These are phyloP conservation scores for Morpho deidamia DNA, from an alignment of 2,888 invertebrate species.

Conservation along the genomic window DNA sequence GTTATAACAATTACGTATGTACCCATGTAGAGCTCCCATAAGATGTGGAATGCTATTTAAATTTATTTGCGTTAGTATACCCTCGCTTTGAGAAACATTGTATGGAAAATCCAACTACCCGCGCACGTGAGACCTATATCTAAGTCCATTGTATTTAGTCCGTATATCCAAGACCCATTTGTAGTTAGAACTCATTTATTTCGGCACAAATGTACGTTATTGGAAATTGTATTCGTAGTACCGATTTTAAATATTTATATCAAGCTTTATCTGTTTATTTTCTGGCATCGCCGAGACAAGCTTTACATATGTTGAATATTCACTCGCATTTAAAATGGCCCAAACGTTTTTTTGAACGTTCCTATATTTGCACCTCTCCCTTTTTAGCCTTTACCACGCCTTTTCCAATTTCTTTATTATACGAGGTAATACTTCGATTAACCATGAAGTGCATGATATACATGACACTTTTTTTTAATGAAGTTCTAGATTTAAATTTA, in stretches of 20 bases:
- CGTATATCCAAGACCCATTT: slow-evolving; percentile 6
- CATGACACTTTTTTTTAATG: slow-evolving; percentile 30
- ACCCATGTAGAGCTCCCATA: slow-evolving; percentile 41
- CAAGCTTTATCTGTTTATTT: slow-evolving; percentile 78
- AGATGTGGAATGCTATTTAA: slow-evolving; percentile 51
- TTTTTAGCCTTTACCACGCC: slow-evolving; percentile 62
- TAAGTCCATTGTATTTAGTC: slow-evolving; percentile 17
- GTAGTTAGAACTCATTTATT: slow-evolving; percentile 21
- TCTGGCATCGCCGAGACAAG: slow-evolving; percentile 73
- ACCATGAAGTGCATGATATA: slow-evolving; percentile 64
- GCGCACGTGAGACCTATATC: slow-evolving; percentile 24
- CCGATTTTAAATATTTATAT: slow-evolving; percentile 32
- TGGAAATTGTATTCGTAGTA: slow-evolving; percentile 16
- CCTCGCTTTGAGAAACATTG: slow-evolving; percentile 46
- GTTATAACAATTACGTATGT: slow-evolving; percentile 47
- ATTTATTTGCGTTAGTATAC: slow-evolving; percentile 44
- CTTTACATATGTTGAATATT: slow-evolving; percentile 47
- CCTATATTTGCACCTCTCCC: slow-evolving; percentile 67
- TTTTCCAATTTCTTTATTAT: slow-evolving; percentile 48
- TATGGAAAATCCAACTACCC: slow-evolving; percentile 29
- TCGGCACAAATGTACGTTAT: slow-evolving; percentile 17
- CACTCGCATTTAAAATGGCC: slow-evolving; percentile 43
- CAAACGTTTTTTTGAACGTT: slow-evolving; percentile 38
- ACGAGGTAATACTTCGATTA: slow-evolving; percentile 52
- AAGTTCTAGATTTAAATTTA: slow-evolving; percentile 40